Evolutionary conservation across 2,113 vertebrate species (phyloP).

Genomic region (Mus spicilegus): DNA sequence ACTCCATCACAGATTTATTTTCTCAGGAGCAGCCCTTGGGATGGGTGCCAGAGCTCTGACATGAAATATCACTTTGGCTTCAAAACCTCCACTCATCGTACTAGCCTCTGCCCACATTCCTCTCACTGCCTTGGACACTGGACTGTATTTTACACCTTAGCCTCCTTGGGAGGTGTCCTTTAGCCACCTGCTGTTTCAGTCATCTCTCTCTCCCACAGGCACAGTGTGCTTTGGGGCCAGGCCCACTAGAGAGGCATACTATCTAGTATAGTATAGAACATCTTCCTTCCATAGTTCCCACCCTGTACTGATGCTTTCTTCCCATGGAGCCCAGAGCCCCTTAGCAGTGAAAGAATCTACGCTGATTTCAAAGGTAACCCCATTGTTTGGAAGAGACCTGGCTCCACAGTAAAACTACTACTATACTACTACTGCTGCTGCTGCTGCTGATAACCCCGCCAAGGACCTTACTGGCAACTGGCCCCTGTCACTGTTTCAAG

Average conservation of each 20-base stretch:
- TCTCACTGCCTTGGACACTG: not conserved
- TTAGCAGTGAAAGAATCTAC: not conserved
- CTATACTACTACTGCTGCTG: too few species aligned
- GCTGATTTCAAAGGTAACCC: constrained; percentile 7
- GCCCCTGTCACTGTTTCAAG: not conserved
- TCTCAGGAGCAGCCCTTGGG: not conserved
- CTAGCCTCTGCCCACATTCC: not conserved
- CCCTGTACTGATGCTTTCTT: not conserved
- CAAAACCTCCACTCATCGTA: not conserved
- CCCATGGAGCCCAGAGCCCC: not conserved
- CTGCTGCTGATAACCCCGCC: not conserved
- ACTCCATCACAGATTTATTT: not conserved
- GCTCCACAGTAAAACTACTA: not conserved
- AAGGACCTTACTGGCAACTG: not conserved
- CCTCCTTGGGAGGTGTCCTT: not conserved
- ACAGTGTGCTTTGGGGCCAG: not conserved
- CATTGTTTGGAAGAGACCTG: not conserved
- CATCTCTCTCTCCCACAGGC: not conserved
- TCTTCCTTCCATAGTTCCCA: not conserved
- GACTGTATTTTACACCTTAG: not conserved
- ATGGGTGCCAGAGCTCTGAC: not conserved
- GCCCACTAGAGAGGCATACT: not conserved
- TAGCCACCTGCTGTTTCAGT: not conserved
- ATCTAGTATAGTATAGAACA: constrained; percentile 12
- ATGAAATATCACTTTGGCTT: not conserved